Base-by-base conservation (phyloP, 2,113 vertebrate genomes). In the Thunnus maccoyii region DNA sequence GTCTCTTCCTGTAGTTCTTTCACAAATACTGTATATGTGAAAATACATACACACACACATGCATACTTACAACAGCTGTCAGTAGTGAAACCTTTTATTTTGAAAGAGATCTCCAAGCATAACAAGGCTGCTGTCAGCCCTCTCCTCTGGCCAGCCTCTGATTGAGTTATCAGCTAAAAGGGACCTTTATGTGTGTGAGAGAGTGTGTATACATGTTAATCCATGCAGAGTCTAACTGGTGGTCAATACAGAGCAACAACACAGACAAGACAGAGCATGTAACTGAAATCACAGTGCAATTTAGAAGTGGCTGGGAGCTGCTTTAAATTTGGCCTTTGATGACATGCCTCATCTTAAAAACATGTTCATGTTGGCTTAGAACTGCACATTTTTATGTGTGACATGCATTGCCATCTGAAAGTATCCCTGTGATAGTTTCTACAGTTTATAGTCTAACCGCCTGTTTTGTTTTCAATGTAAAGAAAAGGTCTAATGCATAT, bases 21-120 rank as follows among this genome's bases (percentile, higher is more conserved):
- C 22, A 62, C 25, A 41, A 41, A 41, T 41, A 41, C 7, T 41
- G 36, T 41, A 41, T 9, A 41, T 41, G 36, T 7, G 36, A 41
- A 41, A 41, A 48, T 20, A n/a, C 18, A 2, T 22, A 14, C 22
- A 14, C 41, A 70, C 69, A 70, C 32, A 56, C 61, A 51, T 46
- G 22, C 55, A 36, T 44, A 27, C 62, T 50, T 41, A 55, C 54
- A 84, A 54, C 27, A 73, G 50, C 65, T 71, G 63, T 44, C 72
- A 64, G 25, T 2, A 56, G 44, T 77, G 71, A 73, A 80, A 85
- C 78, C 66, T 82, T 61, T 69, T 63, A 80, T 90, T 87, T 70
- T 72, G 65, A 74, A 62, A 61, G 51, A 46, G 50, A 70, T 75
- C 44, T 44, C 61, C 44, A 78, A 80, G 25, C 1, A 14, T 69